These are phyloP conservation scores for Dryomyza anilis DNA, from an alignment of 2,888 invertebrate species.

Conservation along the genomic window DNA sequence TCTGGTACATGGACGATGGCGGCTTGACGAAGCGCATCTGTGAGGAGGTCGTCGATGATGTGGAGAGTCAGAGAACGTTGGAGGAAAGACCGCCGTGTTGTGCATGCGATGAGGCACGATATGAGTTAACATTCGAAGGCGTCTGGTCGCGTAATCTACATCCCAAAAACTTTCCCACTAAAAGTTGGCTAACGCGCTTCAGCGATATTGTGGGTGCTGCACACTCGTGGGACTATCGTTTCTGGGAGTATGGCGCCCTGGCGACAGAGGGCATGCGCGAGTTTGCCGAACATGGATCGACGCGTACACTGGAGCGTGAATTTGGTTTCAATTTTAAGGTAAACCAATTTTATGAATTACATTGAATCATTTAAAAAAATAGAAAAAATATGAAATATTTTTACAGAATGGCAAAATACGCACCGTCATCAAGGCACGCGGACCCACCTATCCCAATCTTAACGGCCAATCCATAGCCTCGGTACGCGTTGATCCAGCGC, in stretches of 20 bases:
- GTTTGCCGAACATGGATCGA: conserved; percentile 93
- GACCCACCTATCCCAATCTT: conserved; percentile 85
- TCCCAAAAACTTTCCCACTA: conserved; percentile 91
- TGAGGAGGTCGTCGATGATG: conserved; percentile 68
- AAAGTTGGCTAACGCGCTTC: conserved; percentile 87
- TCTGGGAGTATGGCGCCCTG: conserved; percentile 89
- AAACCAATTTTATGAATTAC: neutral
- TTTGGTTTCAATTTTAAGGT: conserved; percentile 74
- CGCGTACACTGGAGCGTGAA: conserved; percentile 87
- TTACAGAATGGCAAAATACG: conserved; percentile 78
- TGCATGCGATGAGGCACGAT: conserved; percentile 97
- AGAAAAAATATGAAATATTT: neutral
- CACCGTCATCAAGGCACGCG: conserved; percentile 93
- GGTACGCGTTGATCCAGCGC: conserved; percentile 86
- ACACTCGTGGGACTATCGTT: conserved; percentile 81
- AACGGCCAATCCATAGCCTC: conserved; percentile 83
- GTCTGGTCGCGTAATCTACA: conserved; percentile 95
- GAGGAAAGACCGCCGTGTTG: conserved; percentile 72
- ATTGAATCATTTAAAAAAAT: neutral
- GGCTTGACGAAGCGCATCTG: conserved; percentile 74
- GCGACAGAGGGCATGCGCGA: conserved; percentile 89
- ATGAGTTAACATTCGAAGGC: conserved; percentile 91
- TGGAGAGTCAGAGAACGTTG: conserved; percentile 69
- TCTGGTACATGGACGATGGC: conserved; percentile 84
- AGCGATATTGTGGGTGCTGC: conserved; percentile 96